These are phyloP conservation scores for Xerus inauris DNA, from an alignment of 2,113 vertebrate species.

Conservation along the genomic window DNA sequence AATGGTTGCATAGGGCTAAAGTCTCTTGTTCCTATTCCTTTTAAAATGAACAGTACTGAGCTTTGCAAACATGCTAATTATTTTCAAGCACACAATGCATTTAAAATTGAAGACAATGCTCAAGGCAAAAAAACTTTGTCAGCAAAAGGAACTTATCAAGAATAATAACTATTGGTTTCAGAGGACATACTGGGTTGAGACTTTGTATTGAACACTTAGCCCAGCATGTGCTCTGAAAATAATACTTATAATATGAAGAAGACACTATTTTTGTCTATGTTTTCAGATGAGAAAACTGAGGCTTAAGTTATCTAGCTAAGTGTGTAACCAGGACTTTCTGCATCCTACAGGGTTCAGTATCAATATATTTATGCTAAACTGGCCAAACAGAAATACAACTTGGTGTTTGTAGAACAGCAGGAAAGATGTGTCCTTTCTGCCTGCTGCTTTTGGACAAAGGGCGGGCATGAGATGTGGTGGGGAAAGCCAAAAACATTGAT, in stretches of 20 bases:
- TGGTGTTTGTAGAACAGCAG: neutral
- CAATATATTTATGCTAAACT: neutral
- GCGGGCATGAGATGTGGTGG: neutral
- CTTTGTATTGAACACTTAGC: neutral
- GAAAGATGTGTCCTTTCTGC: neutral
- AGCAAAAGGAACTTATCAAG: slow-evolving; percentile 15
- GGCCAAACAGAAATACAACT: neutral
- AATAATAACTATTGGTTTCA: slow-evolving; percentile 43
- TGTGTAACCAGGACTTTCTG: neutral
- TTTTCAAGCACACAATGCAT: slow-evolving; percentile 35
- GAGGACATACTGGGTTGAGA: neutral
- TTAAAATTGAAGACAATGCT: slow-evolving; percentile 56
- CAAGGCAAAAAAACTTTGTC: neutral
- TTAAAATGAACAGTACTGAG: slow-evolving; percentile 32
- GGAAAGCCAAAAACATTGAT: neutral
- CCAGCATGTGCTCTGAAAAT: neutral
- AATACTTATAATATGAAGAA: neutral
- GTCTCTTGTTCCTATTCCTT: neutral
- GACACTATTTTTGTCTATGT: neutral
- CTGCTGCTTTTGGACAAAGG: neutral
- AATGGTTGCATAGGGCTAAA: slow-evolving; percentile 49
- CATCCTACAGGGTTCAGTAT: neutral
- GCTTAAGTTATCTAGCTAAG: neutral
- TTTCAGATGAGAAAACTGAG: slow-evolving; percentile 46
- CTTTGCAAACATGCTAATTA: slow-evolving; percentile 57